These are phyloP conservation scores for Cyanoderma ruficeps DNA, from an alignment of 2,113 vertebrate species.

Conservation along the genomic window DNA sequence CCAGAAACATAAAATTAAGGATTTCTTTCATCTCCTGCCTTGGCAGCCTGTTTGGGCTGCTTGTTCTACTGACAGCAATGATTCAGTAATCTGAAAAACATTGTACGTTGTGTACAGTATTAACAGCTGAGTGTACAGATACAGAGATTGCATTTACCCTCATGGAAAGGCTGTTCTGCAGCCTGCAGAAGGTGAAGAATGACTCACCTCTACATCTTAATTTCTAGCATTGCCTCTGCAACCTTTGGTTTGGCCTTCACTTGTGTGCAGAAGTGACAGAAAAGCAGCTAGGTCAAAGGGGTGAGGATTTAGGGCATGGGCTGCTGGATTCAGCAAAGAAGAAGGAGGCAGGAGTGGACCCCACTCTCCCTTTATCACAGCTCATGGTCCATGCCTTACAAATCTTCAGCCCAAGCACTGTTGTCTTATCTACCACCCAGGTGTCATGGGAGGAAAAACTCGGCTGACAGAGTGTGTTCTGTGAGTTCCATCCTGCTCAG, in stretches of 20 bases:
- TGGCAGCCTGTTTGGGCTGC: slow-evolving; percentile 17
- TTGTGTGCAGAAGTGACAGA: not conserved
- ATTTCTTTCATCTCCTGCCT: slow-evolving; percentile 23
- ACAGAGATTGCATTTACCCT: not conserved
- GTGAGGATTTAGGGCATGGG: not conserved
- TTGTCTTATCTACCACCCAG: too few relatives aligned
- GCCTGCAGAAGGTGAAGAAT: not conserved
- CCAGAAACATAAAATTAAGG: not conserved
- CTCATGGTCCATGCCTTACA: too few relatives aligned
- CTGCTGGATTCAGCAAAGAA: not conserved
- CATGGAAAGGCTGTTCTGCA: not conserved
- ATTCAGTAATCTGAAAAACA: slow-evolving; percentile 26
- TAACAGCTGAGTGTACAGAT: slow-evolving; percentile 16
- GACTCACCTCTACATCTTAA: not conserved
- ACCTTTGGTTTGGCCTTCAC: not conserved
- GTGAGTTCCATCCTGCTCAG: too few relatives aligned
- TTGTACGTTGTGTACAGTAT: not conserved
- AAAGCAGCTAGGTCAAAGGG: not conserved
- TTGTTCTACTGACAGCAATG: slow-evolving; percentile 13
- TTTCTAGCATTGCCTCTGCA: not conserved
- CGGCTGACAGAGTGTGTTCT: too few relatives aligned
- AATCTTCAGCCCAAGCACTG: too few relatives aligned
- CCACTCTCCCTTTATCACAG: too few relatives aligned
- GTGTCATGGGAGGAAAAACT: too few relatives aligned
- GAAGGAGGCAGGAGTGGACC: not conserved